Conservation (phyloP, 2,113 vertebrate genomes). For the Cyprinodon tularosa region DNA sequence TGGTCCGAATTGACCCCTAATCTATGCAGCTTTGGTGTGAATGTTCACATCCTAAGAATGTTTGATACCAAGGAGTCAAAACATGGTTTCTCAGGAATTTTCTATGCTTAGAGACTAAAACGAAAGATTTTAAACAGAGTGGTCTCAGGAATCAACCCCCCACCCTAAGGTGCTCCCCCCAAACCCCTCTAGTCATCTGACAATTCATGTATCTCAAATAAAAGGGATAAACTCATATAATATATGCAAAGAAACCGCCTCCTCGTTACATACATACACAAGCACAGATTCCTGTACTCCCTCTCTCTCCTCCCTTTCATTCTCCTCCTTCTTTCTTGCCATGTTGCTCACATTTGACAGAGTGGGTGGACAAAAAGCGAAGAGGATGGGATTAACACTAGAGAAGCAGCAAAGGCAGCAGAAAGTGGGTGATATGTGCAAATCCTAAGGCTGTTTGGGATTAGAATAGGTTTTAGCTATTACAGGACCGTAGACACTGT, state of each 20-base stretch:
- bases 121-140: not conserved
- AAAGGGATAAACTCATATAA: too few relatives aligned
- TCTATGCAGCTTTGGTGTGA: not conserved
- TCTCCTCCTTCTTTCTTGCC: constrained; percentile 7
- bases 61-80: not conserved
- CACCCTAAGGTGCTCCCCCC: too few relatives aligned
- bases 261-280: not conserved
- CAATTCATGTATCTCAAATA: too few relatives aligned
- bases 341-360: constrained; percentile 11
- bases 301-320: not conserved
- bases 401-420: not conserved
- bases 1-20: not conserved
- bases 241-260: not conserved
- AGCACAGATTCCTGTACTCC: not conserved
- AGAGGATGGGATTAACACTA: constrained; percentile 29
- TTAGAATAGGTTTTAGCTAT: not conserved
- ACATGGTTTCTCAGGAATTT: not conserved
- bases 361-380: constrained; percentile 34
- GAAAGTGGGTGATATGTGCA: not conserved
- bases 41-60: not conserved
- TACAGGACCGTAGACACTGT: not conserved
- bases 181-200: too few relatives aligned
- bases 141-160: too few relatives aligned
- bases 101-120: not conserved
- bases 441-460: not conserved